Evolutionary conservation across 2,113 vertebrate genomes (phyloP), one percentile per base, ranked within the genome.

Genomic region (Suricata suricatta): DNA sequence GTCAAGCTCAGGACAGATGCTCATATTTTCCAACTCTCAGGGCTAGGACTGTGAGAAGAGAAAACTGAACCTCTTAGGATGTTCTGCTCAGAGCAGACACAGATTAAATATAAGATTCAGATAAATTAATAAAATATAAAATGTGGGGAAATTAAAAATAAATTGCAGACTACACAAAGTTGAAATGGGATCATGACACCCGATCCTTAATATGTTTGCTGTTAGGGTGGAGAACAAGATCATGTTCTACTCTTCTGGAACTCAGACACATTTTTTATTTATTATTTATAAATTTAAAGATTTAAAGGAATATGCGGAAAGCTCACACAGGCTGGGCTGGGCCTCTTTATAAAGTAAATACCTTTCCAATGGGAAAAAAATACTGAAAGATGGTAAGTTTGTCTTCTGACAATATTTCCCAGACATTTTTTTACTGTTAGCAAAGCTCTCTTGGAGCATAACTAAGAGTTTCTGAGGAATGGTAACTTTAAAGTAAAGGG

Each of bases 361-460:
- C n/a, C 31, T 95, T 98, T 97, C 97, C 94, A 97, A 93, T 82
- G 88, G 66, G 16, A 1, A 47, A 96, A 96, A 83, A 84, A 93
- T 72, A 97, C 84, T 94, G 63, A 98, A 90, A 98, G 29, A 96
- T 86, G 82, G 83, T 88, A 95, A 85, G 3, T 96, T 98, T 96
- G 69, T 97, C 97, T 97, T 97, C 96, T 95, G 97, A 98, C 97
- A 98, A 97, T 92, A 97, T 92, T 98, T 98, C 96, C 93, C 95
- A 98, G 98, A 96, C 92, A 83, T 98, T 97, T 98, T 96, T 98
- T 93, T 96, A 95, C 50, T 96, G 96, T 98, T 98, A 98, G 95
- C 87, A n/a, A 98, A 97, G 97, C 95, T 98, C 86, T 81, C 71
- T 97, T 98, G 98, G 94, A 98, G 76, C 97, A 33, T 66, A 90